phyloP scores from a whole-genome alignment of 2,797 vertebrate species.

The Lepidocolaptes lacrymiger region DNA sequence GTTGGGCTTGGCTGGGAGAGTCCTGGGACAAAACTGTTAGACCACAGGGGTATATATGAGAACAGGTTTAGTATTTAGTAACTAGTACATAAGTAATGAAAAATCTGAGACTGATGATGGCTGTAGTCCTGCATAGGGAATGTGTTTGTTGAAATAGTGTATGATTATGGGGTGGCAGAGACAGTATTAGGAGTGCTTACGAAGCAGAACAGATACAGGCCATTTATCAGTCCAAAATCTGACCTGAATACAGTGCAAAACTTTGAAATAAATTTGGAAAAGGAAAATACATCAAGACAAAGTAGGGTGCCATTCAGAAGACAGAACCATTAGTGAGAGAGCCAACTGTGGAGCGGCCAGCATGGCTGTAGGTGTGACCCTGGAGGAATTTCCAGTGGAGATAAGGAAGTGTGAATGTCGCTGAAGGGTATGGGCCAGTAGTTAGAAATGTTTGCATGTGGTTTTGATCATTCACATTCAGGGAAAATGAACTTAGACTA shows the following conservation, averaged over 20 bases:
- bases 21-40: neutral
- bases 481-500: neutral
- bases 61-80: neutral
- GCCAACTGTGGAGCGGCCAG: neutral
- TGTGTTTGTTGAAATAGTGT: neutral
- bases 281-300: neutral
- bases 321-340: neutral
- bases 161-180: neutral
- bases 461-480: neutral
- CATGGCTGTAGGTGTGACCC: neutral
- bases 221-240: neutral
- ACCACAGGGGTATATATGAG: fast-evolving
- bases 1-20: neutral
- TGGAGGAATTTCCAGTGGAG: neutral
- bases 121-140: neutral
- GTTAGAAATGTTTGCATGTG: neutral
- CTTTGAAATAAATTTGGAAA: neutral
- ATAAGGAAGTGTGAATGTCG: neutral
- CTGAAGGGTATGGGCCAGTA: neutral
- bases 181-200: neutral
- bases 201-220: neutral
- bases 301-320: neutral
- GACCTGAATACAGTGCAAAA: neutral
- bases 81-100: neutral
- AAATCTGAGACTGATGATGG: neutral